Conservation (phyloP, 2,888 invertebrate genomes). For the Steromphala cineraria region DNA sequence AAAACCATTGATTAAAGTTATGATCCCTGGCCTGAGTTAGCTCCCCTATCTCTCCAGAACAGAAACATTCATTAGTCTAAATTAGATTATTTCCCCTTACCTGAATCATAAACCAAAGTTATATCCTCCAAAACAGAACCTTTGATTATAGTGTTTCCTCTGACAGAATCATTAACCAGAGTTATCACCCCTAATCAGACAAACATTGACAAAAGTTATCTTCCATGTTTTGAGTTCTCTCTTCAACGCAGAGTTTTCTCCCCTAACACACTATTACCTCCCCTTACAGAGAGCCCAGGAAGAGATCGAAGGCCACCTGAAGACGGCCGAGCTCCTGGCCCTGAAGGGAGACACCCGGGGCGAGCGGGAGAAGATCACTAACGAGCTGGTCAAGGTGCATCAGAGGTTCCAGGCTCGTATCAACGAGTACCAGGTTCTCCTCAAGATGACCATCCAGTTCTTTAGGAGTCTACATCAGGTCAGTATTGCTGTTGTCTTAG, state of each 20-base stretch:
- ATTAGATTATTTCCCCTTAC: too few species aligned
- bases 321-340: constrained; percentile 82
- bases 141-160: too few species aligned
- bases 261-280: background rate
- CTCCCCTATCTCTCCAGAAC: too few species aligned
- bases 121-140: too few species aligned
- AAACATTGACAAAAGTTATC: too few species aligned
- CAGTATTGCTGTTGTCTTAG: constrained; percentile 31
- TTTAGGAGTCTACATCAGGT: constrained; percentile 82
- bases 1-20: too few species aligned
- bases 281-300: constrained; percentile 70
- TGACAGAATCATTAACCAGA: too few species aligned
- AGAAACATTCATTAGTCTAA: too few species aligned
- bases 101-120: too few species aligned
- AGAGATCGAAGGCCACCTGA: constrained; percentile 81
- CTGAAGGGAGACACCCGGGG: constrained; percentile 79
- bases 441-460: constrained; percentile 84
- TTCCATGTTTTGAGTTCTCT: background rate
- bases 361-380: constrained; percentile 80
- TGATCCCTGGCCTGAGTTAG: too few species aligned
- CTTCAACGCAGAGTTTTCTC: background rate
- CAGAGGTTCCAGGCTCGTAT: constrained; percentile 82
- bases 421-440: constrained; percentile 83
- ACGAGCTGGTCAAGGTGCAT: constrained; percentile 82
- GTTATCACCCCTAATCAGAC: too few species aligned